Evolutionary conservation across 2,797 vertebrate genomes (phyloP).

Genomic region (Triplophysa yarkandensis): DNA sequence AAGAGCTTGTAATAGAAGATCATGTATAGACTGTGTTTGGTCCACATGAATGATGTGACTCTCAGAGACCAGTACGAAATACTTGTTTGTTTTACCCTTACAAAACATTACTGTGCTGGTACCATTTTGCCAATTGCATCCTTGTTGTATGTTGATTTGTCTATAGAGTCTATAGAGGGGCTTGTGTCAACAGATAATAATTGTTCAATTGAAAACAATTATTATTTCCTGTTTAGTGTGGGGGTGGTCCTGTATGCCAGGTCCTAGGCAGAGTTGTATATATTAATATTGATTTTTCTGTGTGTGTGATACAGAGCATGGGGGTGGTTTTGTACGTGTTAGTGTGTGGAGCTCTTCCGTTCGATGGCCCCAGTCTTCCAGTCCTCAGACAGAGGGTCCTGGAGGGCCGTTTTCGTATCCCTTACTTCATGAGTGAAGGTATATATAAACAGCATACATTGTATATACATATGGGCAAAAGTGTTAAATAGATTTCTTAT

Average conservation of each 20-base stretch:
- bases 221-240: slow-evolving; percentile 40
- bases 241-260: slow-evolving; percentile 29
- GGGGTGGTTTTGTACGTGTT: slow-evolving; percentile 97
- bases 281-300: slow-evolving; percentile 36
- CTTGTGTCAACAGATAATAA: slow-evolving; percentile 12
- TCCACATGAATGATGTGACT: neutral
- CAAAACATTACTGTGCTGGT: neutral
- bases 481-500: too few species aligned
- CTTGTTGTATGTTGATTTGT: neutral
- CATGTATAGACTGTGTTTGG: neutral
- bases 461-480: too few species aligned
- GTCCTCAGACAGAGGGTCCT: slow-evolving; percentile 94
- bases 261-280: slow-evolving; percentile 15
- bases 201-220: slow-evolving; percentile 39
- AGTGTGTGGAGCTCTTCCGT: slow-evolving; percentile 94
- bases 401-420: slow-evolving; percentile 97
- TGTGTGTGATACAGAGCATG: slow-evolving; percentile 84
- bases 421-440: slow-evolving; percentile 99
- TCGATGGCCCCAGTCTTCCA: slow-evolving; percentile 93
- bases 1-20: slow-evolving; percentile 48
- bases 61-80: neutral
- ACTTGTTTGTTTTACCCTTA: neutral
- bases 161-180: neutral
- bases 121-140: neutral
- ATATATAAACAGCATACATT: neutral